Percentiles rank a stretch among this genome's conserved stretches.
Evolutionary conservation across 2,113 vertebrate genomes (phyloP).

Genomic region (Sorex araneus): DNA sequence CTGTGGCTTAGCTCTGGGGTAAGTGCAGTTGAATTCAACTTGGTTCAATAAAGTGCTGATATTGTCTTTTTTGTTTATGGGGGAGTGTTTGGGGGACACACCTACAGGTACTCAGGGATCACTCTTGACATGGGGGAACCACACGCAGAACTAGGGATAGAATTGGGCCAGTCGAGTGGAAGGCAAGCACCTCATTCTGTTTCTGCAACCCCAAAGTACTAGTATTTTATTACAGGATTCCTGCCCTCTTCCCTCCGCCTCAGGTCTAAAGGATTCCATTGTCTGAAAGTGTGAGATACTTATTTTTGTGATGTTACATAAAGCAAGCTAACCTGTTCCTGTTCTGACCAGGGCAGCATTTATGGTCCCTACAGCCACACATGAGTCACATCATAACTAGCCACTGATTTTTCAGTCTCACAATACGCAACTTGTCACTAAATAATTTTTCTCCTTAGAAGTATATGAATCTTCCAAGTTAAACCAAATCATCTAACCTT

Average conservation of each 20-base stretch:
- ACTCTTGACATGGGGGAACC: too few species aligned
- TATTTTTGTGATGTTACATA: neutral
- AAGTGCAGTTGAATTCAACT: neutral
- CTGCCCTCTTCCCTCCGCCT: neutral
- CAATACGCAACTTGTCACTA: neutral
- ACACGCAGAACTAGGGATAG: too few species aligned
- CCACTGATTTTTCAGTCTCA: neutral
- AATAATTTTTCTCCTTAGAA: slow-evolving; percentile 54
- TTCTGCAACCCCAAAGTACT: too few species aligned
- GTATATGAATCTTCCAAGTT: slow-evolving; percentile 42
- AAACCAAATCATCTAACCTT: slow-evolving; percentile 15
- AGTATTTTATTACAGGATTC: neutral
- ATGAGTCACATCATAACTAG: neutral
- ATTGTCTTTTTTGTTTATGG: too few species aligned
- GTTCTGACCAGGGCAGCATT: too few species aligned
- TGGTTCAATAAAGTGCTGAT: neutral
- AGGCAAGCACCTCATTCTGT: too few species aligned
- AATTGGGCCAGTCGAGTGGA: too few species aligned
- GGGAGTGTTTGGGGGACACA: too few species aligned
- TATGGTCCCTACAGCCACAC: neutral
- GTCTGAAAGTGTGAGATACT: neutral
- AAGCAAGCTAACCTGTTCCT: neutral
- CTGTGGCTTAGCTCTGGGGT: neutral
- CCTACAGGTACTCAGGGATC: too few species aligned
- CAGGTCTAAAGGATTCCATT: neutral